Base-by-base conservation (phyloP, 2,888 invertebrate genomes). In the Platycnemis pennipes region DNA sequence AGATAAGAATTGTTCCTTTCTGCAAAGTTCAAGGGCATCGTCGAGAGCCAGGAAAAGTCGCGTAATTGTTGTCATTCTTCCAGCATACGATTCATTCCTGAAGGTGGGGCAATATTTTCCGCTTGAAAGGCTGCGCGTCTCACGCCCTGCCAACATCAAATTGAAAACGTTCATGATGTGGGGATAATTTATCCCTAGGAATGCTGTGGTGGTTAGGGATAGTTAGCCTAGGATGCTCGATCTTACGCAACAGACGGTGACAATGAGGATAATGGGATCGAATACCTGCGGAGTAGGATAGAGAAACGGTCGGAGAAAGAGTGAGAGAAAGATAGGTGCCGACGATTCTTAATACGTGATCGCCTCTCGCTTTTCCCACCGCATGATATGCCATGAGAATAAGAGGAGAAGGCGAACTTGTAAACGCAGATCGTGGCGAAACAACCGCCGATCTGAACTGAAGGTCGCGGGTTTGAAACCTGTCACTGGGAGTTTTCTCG, bases 31-130 rank as follows among this genome's bases (percentile, higher is more conserved):
- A 77, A 77, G 77, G 77, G 37, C 77, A 13, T 37, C 11, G 37
- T 37, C 1, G 11, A 37, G 37, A 77, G 77, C 77, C 77, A 77
- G 77, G 77, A 77, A 77, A 77, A 77, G 77, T 37, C 31, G 37
- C 37, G 77, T 77, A 77, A 77, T 77, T 37, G 37, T 37, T 77
- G 77, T 77, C 77, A 77, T 77, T 77, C 77, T 77, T 77, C 77
- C 77, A 77, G 77, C 31, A 37, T 77, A 37, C 37, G 37, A 77
- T 26, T 77, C 37, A 37, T 77, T 37, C 37, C 77, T 16, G 77
- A 26, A 77, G 77, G 16, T 77, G 31, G 77, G 37, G 77, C 37
- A 77, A 77, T 37, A 77, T 31, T 77, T 37, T 77, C 77, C 13
- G 1, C 37, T 77, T 13, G 16, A 37, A 77, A 11, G 77, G 4